These are phyloP conservation scores for Bufo gargarizans DNA, from an alignment of 2,113 vertebrate genomes.

Conservation along the genomic window DNA sequence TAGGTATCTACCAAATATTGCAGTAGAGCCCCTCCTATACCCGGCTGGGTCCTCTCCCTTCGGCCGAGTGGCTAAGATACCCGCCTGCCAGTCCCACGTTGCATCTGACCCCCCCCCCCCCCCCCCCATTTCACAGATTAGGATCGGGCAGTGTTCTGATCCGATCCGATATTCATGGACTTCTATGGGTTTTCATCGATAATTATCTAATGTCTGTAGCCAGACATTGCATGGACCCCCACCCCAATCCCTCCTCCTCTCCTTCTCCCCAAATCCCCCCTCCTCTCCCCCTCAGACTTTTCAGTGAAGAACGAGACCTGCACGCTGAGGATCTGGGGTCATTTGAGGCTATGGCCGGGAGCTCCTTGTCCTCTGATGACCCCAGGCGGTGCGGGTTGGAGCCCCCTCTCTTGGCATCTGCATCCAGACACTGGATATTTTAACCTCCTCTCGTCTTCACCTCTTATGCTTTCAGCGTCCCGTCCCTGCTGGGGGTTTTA, in stretches of 20 bases:
- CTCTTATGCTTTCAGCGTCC: too few species aligned
- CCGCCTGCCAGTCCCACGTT: neutral
- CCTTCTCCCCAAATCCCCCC: neutral
- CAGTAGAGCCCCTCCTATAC: neutral
- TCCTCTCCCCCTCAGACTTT: neutral
- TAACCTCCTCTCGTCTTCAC: too few species aligned
- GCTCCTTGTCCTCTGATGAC: neutral
- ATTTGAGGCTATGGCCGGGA: neutral
- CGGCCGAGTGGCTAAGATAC: too few species aligned
- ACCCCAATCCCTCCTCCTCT: neutral
- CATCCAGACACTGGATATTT: neutral
- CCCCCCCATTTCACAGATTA: neutral
- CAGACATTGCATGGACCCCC: neutral
- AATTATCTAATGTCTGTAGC: neutral
- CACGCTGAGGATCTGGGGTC: neutral
- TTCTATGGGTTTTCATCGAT: neutral
- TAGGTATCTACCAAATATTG: too few species aligned
- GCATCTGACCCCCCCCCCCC: too few species aligned
- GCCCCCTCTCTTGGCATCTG: neutral
- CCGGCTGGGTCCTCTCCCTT: neutral
- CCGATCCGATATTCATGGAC: neutral
- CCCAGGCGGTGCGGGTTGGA: neutral
- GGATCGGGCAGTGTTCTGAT: neutral
- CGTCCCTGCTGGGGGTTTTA: neutral
- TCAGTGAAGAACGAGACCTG: neutral